Evolutionary conservation across 2,888 invertebrate species (phyloP), one percentile per base, ranked within the genome.

Genomic region (Hoplodrina blanda): DNA sequence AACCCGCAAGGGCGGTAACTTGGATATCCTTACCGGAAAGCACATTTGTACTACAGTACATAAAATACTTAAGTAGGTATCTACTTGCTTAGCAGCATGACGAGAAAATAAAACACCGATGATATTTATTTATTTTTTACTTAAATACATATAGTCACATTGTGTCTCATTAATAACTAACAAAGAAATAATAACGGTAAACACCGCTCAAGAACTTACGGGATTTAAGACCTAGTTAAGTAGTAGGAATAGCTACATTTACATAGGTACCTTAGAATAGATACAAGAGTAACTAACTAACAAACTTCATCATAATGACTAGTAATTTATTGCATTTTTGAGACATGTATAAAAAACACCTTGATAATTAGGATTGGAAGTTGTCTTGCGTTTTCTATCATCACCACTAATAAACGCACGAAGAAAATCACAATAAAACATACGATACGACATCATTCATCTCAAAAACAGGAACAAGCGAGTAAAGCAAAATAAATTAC

Each of bases 291-390:
- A 87, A 91, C 92, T 91, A 87, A 91, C 92, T 94, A 95, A 93
- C 92, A 94, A 94, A 94, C 91, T 91, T 93, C 91, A 90, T 90
- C 71, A 87, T 94, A 92, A 92, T 95, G 94, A 95, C 95, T 95
- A 95, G 95, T 94, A 91, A 91, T 90, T 86, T 90, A 89, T 89
- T 89, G 89, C 87, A 87, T 87, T 90, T 89, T 89, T 90, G 90
- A 89, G 88, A 90, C 87, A 88, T 87, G 87, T 92, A 92, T 89
- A 93, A 91, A 92, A 91, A 85, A 88, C 86, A 89, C 62, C 59
- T 79, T 91, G 93, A 93, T 94, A 93, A 94, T 92, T 88, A 91
- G 73, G 85, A 82, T 80, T 93, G 94, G 94, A 93, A 93, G 90
- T 91, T 92, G 92, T 93, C 90, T 91, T 91, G 91, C 88, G 88